Evolutionary conservation across 2,797 vertebrate species (phyloP).

Genomic region (Falco naumanni): DNA sequence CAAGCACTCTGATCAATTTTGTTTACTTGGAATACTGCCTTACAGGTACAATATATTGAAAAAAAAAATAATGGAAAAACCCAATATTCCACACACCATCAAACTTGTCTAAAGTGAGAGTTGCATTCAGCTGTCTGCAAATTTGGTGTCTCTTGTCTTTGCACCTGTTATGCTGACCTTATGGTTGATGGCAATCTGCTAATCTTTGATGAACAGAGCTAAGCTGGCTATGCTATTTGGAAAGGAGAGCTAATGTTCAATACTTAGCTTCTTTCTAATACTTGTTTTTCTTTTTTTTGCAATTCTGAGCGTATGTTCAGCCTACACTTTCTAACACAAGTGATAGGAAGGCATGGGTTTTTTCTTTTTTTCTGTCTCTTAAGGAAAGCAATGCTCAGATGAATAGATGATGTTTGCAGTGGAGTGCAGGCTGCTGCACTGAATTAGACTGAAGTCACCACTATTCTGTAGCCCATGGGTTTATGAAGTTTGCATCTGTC

Average conservation of each 20-base stretch:
- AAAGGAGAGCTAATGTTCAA: not conserved
- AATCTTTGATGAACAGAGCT: not conserved
- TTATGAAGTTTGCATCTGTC: not conserved
- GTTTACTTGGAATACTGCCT: not conserved
- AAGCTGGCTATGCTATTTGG: not conserved
- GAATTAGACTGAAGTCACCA: not conserved
- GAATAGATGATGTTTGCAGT: not conserved
- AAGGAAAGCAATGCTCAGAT: not conserved
- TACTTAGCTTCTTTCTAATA: not conserved
- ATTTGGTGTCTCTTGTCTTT: not conserved
- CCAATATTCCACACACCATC: not conserved
- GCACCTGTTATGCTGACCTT: not conserved
- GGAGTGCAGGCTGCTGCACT: not conserved
- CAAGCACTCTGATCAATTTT: not conserved
- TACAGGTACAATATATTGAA: not conserved
- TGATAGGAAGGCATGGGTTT: not conserved
- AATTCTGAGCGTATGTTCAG: not conserved
- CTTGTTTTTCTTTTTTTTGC: not conserved
- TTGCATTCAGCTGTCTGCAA: not conserved
- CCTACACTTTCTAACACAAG: not conserved
- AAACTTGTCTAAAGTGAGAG: not conserved
- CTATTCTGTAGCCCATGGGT: not conserved
- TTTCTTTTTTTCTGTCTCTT: not conserved
- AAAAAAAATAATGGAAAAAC: not conserved
- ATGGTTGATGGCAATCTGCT: not conserved